Percentiles rank a stretch among this genome's conserved stretches.
Evolutionary conservation across 2,888 invertebrate genomes (phyloP).

Genomic region (Alcis repandata): DNA sequence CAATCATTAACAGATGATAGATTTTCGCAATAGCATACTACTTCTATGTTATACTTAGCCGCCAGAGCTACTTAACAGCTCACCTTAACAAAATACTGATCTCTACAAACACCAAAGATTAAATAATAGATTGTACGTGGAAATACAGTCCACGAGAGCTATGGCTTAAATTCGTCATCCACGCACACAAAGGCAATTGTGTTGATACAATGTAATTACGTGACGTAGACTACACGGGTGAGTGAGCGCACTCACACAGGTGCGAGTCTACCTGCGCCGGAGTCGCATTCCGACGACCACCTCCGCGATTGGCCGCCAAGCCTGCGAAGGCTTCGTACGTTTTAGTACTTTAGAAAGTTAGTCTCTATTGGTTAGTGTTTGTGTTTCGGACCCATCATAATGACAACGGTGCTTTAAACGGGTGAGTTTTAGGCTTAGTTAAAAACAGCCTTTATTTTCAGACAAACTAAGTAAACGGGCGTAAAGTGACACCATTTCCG

Average conservation of each 20-base stretch:
- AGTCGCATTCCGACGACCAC: constrained; percentile 83
- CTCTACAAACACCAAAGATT: constrained; percentile 5
- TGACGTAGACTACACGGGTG: constrained; percentile 60
- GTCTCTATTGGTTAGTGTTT: constrained; percentile 53
- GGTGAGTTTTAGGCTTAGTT: constrained; percentile 47
- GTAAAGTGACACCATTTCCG: constrained; percentile 29
- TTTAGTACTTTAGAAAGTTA: constrained; percentile 74
- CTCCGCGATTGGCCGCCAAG: constrained; percentile 76
- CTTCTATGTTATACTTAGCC: too few species aligned
- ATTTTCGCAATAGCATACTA: not conserved
- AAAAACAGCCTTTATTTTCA: constrained; percentile 17
- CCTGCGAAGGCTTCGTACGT: constrained; percentile 74
- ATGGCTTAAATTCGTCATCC: constrained; percentile 43
- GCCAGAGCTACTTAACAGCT: not conserved
- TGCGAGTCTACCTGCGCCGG: constrained; percentile 78
- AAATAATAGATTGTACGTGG: not conserved
- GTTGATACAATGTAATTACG: constrained; percentile 68
- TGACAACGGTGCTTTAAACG: constrained; percentile 57
- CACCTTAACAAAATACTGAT: not conserved
- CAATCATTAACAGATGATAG: not conserved
- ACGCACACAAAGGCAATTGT: constrained; percentile 53
- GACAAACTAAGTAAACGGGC: not conserved
- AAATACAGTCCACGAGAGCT: constrained; percentile 42
- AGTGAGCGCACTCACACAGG: constrained; percentile 55
- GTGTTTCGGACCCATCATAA: constrained; percentile 54